Percentiles rank a stretch among this genome's conserved stretches.
Conservation (phyloP, 2,888 invertebrate species). For the Rhamnusium bicolor region DNA sequence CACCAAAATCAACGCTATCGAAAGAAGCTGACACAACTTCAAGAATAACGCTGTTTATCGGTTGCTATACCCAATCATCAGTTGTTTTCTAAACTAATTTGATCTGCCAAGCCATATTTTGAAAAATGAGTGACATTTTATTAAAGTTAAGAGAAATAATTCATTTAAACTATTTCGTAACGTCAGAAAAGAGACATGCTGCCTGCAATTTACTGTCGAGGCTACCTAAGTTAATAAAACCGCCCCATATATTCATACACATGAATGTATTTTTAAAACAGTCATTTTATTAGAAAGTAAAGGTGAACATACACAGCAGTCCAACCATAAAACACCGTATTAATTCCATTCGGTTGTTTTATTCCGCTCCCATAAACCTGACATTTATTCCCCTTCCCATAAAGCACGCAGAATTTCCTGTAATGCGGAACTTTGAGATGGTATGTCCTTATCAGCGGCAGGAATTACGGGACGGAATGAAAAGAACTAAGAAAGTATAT, state of each 20-base stretch:
- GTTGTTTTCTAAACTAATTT: no score
- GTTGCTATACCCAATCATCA: no score
- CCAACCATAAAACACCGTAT: neutral
- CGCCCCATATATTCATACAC: neutral
- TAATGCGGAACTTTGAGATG: neutral
- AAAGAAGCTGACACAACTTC: no score
- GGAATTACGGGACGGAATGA: neutral
- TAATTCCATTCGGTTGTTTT: conserved; percentile 10
- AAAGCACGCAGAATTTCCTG: neutral
- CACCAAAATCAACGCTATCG: no score
- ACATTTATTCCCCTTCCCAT: neutral
- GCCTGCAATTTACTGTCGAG: no score
- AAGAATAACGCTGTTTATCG: no score
- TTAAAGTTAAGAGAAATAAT: no score
- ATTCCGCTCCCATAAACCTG: neutral
- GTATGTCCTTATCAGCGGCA: neutral
- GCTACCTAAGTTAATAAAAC: no score
- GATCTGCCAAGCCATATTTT: no score
- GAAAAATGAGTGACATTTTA: no score
- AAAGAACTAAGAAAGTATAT: neutral
- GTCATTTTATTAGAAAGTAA: conserved; percentile 7
- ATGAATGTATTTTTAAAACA: neutral
- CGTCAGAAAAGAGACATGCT: no score
- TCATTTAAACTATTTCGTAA: no score
- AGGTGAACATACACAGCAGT: conserved; percentile 9